Base-by-base conservation (phyloP, 37 sponge, comb jelly and placozoan species). In the Agelas oroides region DNA sequence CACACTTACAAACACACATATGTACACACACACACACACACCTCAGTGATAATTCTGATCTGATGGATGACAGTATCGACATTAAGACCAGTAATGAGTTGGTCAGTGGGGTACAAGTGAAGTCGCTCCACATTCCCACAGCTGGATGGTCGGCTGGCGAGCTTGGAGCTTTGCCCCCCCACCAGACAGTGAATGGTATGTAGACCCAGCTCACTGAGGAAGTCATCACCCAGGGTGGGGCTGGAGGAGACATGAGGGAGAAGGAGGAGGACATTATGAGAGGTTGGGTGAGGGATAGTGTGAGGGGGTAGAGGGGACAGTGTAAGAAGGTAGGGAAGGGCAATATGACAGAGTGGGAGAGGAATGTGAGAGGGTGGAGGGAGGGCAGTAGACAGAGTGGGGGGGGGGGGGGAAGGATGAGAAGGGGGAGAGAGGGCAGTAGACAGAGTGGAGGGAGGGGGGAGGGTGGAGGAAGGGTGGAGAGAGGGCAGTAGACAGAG, bases 201-300 rank as follows among this genome's bases (percentile, higher is more conserved):
- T 20, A 91, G 65, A 20, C 76, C 83, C 54, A 91, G 58, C 23
- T 91, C 92, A 68, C 57, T 39, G 13, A 91, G 70, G 65, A 86
- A 91, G 86, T 91, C 92, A 16, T 82, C 87, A 16, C 77, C 92
- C 30, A 91, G 54, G 24, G 82, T 76, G 24, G 92, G 92, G 64
- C 92, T 87, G 76, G 21, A 39, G 57, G 46, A 20, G 30, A n/a
- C n/a, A n/a, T n/a, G n/a, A n/a, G n/a, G n/a, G 27, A 53, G 25
- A 46, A 15, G 64, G 18, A 30, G 63, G 30, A 63, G 23, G 62
- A 59, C 63, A 59, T 61, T 25, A 16, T 27, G 76, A 34, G 59
- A 57, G n/a, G 34, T 13, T 18, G 76, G 59, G 8, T 14, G 55
- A 18, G 76, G 53, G 73, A 35, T 19, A 36, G 73, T 36, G 46